phyloP scores from a whole-genome alignment of 2,888 invertebrate genomes.

The Cephonodes hylas region DNA sequence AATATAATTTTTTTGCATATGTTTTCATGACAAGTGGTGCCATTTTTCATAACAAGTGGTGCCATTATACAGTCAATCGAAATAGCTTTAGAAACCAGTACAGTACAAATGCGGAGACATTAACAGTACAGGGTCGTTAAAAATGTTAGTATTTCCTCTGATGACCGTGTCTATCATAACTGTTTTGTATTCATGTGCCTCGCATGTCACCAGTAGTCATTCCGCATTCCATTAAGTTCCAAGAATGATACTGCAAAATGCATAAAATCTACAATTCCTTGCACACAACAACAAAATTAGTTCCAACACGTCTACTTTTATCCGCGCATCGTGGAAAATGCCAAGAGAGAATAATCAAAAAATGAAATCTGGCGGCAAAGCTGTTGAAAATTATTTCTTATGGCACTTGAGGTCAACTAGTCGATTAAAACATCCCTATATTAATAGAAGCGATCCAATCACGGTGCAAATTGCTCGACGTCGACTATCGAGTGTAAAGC shows the following conservation, averaged over 20 bases:
- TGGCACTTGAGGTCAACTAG: neutral
- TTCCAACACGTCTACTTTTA: neutral
- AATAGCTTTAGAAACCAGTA: neutral
- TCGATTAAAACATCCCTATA: neutral
- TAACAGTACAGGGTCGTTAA: neutral
- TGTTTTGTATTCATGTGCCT: constrained; percentile 63
- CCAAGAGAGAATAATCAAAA: neutral
- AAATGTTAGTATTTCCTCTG: constrained; percentile 2
- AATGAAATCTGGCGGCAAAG: neutral
- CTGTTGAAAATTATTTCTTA: neutral
- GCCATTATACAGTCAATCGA: neutral
- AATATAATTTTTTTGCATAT: too few relatives aligned
- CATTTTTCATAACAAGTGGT: too few relatives aligned
- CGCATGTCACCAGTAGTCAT: constrained; percentile 58
- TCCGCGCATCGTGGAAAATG: neutral
- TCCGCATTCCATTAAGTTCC: constrained; percentile 67
- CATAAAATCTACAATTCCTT: constrained; percentile 14
- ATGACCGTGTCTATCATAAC: constrained; percentile 27
- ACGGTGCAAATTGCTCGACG: constrained; percentile 50
- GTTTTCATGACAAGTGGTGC: too few relatives aligned
- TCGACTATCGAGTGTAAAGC: constrained; percentile 1
- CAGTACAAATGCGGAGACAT: neutral
- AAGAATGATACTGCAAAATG: constrained; percentile 52
- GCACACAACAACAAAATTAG: neutral
- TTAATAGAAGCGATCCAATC: constrained; percentile 34